Base-by-base conservation (phyloP, 2,888 invertebrate genomes). In the Phoenoteleia sp. region DNA sequence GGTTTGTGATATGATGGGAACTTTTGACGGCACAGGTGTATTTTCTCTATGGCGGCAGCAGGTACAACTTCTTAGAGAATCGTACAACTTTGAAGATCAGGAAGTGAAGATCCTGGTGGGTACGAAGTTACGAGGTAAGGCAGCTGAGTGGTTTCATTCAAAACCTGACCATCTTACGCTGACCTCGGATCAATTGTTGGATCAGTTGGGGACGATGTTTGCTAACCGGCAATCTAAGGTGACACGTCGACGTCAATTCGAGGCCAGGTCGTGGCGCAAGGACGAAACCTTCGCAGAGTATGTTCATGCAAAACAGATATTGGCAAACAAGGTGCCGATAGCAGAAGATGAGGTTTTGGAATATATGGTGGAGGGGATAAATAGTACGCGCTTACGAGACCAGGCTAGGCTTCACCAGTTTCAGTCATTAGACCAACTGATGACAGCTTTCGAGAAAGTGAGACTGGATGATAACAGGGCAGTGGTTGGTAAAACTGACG, bases 231-330 rank as follows among this genome's bases (percentile, higher is more conserved):
- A 33, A 33, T 9, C 33, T 11, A 33, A 9, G 33, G 33, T 33
- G 33, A 33, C 33, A 11, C 33, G 5, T 33, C 33, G 33, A 33
- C 33, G 33, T 33, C 33, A 33, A 33, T 56, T 17, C n/a, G 56
- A 56, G 25, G 29, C 29, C 3, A 56, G 15, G 19, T 17, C 19
- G 6, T 56, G 56, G 56, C 29, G 11, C 9, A 56, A 56, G 15
- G 56, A 17, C 7, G 56, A 56, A 56, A 56, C 29, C 19, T 56
- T 56, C 33, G 15, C 56, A 7, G 56, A 56, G 15, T 56, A 56
- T 3, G 56, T 56, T 3, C 29, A 56, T 5, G 29, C 29, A n/a
- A 29, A 56, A 3, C 29, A 15, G 7, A 56, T 56, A 17, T 29
- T 56, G 17, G 56, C 29, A 13, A 56, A 56, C 15, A 56, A 19